Percentiles rank a stretch among this genome's conserved stretches.
These are phyloP conservation scores for Horisme vitalbata DNA, from an alignment of 2,888 invertebrate genomes.

Conservation along the genomic window DNA sequence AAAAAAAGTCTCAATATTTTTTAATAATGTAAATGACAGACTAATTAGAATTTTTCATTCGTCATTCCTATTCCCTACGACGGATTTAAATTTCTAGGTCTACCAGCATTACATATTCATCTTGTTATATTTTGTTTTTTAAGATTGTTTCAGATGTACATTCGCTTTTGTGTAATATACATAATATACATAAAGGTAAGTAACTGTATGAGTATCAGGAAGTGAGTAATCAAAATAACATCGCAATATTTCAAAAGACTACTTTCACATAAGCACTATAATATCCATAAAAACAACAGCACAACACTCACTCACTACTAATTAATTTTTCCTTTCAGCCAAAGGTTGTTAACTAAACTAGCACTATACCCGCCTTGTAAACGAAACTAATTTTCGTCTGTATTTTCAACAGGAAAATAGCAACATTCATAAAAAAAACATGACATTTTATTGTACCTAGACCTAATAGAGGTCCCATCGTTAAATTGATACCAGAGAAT, in stretches of 20 bases:
- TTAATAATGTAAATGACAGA: no score
- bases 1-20: no score
- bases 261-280: not conserved
- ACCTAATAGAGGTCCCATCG: slow-evolving; percentile 52
- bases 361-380: slow-evolving; percentile 31
- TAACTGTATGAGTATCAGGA: not conserved
- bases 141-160: no score
- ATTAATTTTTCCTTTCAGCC: slow-evolving; percentile 58
- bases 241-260: slow-evolving; percentile 42
- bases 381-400: slow-evolving; percentile 73
- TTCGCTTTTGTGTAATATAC: no score
- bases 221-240: no score
- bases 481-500: slow-evolving; percentile 70
- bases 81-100: no score
- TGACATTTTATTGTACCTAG: slow-evolving; percentile 33
- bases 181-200: slow-evolving; percentile 1
- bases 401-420: slow-evolving; percentile 77
- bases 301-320: slow-evolving; percentile 37
- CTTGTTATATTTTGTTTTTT: no score
- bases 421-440: slow-evolving; percentile 45
- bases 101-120: no score
- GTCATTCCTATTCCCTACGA: no score
- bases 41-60: no score
- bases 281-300: slow-evolving; percentile 20
- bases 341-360: slow-evolving; percentile 49